These are phyloP conservation scores for Pleuronectes platessa DNA, from an alignment of 2,113 vertebrate species.

Conservation along the genomic window DNA sequence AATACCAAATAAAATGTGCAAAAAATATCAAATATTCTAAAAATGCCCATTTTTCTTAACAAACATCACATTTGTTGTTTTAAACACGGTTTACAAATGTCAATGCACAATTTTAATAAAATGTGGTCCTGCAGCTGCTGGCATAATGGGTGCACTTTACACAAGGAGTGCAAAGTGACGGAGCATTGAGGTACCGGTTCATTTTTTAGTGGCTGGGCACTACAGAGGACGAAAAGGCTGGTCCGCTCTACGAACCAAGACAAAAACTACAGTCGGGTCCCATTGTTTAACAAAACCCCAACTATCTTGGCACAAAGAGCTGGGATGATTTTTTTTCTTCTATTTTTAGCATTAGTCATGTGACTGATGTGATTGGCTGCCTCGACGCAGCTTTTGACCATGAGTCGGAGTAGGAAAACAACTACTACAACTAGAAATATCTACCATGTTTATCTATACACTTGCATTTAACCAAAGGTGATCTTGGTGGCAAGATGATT, in stretches of 20 bases:
- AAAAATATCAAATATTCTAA: constrained; percentile 69
- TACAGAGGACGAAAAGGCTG: constrained; percentile 49
- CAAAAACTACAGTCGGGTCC: constrained; percentile 3
- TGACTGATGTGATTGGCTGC: constrained; percentile 11
- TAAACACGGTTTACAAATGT: constrained; percentile 71
- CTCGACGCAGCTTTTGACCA: constrained; percentile 5
- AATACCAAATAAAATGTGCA: constrained; percentile 74
- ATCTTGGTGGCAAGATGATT: constrained; percentile 22
- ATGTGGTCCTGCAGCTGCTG: constrained; percentile 70
- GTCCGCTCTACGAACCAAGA: constrained; percentile 37
- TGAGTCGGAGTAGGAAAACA: constrained; percentile 5
- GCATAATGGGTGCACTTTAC: constrained; percentile 64
- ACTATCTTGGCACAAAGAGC: constrained; percentile 44
- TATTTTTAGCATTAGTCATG: neutral
- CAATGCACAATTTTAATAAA: constrained; percentile 64
- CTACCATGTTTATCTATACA: constrained; percentile 49
- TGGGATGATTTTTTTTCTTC: constrained; percentile 23
- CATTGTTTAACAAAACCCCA: constrained; percentile 9
- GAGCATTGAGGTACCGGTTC: constrained; percentile 69
- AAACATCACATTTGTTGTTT: constrained; percentile 63
- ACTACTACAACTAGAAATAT: constrained; percentile 38
- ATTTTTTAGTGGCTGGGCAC: constrained; percentile 64
- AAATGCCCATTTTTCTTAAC: constrained; percentile 61
- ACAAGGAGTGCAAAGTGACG: constrained; percentile 61
- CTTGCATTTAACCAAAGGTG: constrained; percentile 34